Conservation (phyloP, 30 jellyfish, hydroid and myxozoan species). For the Aurelia sp. region DNA sequence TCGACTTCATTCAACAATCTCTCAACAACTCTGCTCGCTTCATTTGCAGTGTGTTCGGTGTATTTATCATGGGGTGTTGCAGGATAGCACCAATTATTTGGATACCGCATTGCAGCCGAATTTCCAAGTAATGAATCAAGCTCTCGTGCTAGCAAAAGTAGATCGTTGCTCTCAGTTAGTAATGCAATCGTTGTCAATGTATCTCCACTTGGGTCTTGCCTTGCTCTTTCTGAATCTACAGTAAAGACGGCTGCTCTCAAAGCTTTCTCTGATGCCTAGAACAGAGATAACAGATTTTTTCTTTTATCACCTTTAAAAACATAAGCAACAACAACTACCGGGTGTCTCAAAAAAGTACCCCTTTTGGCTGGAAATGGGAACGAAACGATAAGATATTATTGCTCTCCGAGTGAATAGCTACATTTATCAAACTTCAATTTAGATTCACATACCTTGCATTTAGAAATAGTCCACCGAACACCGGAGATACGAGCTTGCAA, state of each 20-base stretch:
- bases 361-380: no score
- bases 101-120: conserved; percentile 62
- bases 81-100: conserved; percentile 61
- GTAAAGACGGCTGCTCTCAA: conserved; percentile 70
- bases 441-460: no score
- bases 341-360: no score
- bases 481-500: no score
- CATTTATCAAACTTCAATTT: no score
- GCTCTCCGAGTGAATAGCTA: no score
- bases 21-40: conserved; percentile 29
- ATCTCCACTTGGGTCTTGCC: not conserved
- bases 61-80: conserved; percentile 71
- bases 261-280: conserved; percentile 79
- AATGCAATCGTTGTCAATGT: not conserved
- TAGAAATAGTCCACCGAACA: no score
- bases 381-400: no score
- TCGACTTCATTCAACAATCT: conserved; percentile 12
- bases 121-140: conserved; percentile 50
- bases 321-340: no score
- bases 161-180: conserved; percentile 3
- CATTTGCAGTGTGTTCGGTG: conserved; percentile 16
- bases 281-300: not conserved
- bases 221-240: conserved; percentile 17
- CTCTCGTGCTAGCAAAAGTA: conserved; percentile 23
- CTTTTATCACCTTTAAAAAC: not conserved